phyloP scores from a whole-genome alignment of 30 jellyfish, hydroid and myxozoan species.

The Nemopilema nomurai region DNA sequence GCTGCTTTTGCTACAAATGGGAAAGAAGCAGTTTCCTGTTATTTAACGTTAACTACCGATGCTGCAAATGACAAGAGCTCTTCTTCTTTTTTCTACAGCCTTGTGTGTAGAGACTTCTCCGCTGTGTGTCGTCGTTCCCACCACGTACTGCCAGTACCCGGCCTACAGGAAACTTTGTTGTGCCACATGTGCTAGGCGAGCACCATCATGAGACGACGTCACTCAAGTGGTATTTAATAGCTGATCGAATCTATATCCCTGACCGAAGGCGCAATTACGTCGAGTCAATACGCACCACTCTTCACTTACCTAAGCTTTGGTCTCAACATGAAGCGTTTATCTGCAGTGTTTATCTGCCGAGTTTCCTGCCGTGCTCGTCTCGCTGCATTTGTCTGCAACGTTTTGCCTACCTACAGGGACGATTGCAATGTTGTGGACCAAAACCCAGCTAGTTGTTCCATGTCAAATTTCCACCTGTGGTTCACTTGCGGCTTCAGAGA shows the following conservation, averaged over 20 bases:
- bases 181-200: constrained; percentile 43
- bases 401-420: too few relatives aligned
- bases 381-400: too few relatives aligned
- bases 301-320: not conserved
- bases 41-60: too few relatives aligned
- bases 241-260: not conserved
- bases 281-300: not conserved
- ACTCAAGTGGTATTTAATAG: constrained; percentile 10
- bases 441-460: too few relatives aligned
- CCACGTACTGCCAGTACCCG: constrained; percentile 43
- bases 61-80: too few relatives aligned
- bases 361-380: too few relatives aligned
- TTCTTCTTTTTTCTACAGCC: not conserved
- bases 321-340: too few relatives aligned
- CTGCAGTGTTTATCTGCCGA: too few relatives aligned
- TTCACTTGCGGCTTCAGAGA: not conserved
- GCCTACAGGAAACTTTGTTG: constrained; percentile 58
- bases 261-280: not conserved
- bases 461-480: too few relatives aligned
- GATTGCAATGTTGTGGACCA: too few relatives aligned
- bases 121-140: constrained; percentile 51
- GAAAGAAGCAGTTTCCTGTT: too few relatives aligned
- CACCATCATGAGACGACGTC: constrained; percentile 2
- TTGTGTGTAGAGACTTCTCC: constrained; percentile 61
- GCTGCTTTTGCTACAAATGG: too few relatives aligned